Conservation (phyloP, 2,888 invertebrate species). For the Globia sparganii region DNA sequence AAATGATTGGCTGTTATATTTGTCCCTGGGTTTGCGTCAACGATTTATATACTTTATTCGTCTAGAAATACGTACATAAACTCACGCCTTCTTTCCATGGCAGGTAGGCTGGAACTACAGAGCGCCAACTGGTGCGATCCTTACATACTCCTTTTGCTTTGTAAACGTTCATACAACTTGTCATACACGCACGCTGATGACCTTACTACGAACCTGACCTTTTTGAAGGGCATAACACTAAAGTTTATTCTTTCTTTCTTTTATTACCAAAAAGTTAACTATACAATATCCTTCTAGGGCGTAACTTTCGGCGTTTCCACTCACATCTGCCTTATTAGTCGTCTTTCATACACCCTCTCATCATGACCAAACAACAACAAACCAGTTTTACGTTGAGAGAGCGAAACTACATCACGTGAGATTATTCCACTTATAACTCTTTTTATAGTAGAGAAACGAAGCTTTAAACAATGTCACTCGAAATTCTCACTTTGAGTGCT, state of each 20-base stretch:
- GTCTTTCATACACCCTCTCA: neutral
- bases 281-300: neutral
- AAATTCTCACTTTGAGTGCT: constrained; percentile 36
- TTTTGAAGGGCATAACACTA: neutral
- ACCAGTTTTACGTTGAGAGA: constrained; percentile 1
- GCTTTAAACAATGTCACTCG: constrained; percentile 23
- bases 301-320: neutral
- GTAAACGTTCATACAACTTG: neutral
- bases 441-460: constrained; percentile 12
- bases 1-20: constrained; percentile 28
- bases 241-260: no score
- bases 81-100: neutral
- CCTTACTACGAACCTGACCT: neutral
- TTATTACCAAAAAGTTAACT: neutral
- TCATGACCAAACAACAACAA: neutral
- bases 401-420: constrained; percentile 14
- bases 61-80: neutral
- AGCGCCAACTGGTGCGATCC: neutral
- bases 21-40: neutral
- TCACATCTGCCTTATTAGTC: neutral
- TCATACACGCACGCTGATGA: neutral
- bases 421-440: constrained; percentile 13
- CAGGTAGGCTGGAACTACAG: neutral
- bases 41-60: neutral
- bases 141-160: neutral